A percentile compares a stretch with the other conserved stretches of the same genome.
Evolutionary conservation across 1,140 invertebrate species (phyloP).

Genomic region (Sinella curviseta): DNA sequence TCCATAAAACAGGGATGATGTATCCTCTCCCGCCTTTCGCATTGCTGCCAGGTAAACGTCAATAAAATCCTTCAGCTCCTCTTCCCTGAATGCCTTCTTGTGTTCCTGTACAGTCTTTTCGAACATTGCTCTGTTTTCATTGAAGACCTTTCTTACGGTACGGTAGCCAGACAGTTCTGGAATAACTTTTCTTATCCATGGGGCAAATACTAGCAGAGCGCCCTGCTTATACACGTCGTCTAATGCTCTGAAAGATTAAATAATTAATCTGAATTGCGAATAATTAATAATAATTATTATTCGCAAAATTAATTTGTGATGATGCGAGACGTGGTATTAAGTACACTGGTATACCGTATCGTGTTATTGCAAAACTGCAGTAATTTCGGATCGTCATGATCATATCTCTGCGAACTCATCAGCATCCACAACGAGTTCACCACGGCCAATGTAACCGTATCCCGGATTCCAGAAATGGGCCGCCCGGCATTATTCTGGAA

Average conservation of each 20-base stretch:
- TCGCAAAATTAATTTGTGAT: too few species aligned
- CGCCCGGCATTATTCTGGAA: background rate
- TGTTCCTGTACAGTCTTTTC: background rate
- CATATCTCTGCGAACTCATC: background rate
- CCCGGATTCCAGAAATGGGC: background rate
- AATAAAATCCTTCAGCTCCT: background rate
- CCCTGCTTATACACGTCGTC: background rate
- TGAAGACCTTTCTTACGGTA: background rate
- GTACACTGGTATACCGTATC: too few species aligned
- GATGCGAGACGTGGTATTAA: too few species aligned
- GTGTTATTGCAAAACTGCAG: background rate
- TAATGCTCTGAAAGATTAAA: background rate
- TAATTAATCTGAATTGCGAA: background rate
- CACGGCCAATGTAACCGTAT: background rate
- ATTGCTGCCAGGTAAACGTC: background rate
- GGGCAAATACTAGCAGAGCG: background rate
- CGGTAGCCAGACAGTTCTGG: constrained; percentile 3
- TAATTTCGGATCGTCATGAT: constrained; percentile 20
- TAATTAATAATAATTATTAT: too few species aligned
- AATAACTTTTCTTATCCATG: background rate
- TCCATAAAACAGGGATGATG: too few species aligned
- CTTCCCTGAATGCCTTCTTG: background rate
- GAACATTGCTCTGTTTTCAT: background rate
- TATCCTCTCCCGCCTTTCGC: too few species aligned
- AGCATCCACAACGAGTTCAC: constrained; percentile 25